Conservation (phyloP, 1,140 invertebrate genomes). For the Penaeus indicus region DNA sequence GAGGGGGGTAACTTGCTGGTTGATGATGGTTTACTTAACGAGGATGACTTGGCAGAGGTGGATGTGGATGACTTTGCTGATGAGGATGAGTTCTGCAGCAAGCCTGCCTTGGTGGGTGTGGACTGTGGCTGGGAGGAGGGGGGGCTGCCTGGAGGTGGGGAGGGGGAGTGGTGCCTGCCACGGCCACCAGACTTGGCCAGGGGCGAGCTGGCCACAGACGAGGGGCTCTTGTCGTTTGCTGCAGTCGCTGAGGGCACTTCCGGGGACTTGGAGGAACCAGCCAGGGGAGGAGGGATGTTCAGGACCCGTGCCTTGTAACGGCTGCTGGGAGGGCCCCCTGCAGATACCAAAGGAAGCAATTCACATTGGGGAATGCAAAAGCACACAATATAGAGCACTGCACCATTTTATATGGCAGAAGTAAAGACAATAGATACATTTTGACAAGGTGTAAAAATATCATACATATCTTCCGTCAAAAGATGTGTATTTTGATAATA, state of each 20-base stretch:
- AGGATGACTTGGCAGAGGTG: slow-evolving; percentile 24
- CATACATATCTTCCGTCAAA: not conserved
- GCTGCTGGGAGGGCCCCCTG: slow-evolving; percentile 70
- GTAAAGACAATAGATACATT: not conserved
- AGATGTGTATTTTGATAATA: too few relatives aligned
- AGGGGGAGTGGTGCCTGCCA: slow-evolving; percentile 37
- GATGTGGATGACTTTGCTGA: slow-evolving; percentile 15
- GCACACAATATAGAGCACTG: not conserved
- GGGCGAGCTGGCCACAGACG: slow-evolving; percentile 32
- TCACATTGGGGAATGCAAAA: not conserved
- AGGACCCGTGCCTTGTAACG: slow-evolving; percentile 74
- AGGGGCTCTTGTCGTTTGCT: slow-evolving; percentile 29
- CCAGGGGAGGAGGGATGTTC: slow-evolving; percentile 69
- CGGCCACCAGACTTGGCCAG: slow-evolving; percentile 36
- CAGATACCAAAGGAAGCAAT: not conserved
- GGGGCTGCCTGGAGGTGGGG: slow-evolving; percentile 40
- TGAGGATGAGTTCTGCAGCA: slow-evolving; percentile 31
- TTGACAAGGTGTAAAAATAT: not conserved
- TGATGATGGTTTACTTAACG: not conserved
- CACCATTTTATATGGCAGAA: not conserved
- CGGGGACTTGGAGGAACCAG: slow-evolving; percentile 39
- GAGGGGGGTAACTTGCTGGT: not conserved
- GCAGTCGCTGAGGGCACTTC: slow-evolving; percentile 26
- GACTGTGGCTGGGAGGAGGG: slow-evolving; percentile 12
- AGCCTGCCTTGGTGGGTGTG: slow-evolving; percentile 1